Conservation (phyloP, 2,888 invertebrate genomes). For the Rugalucina vietnamica region DNA sequence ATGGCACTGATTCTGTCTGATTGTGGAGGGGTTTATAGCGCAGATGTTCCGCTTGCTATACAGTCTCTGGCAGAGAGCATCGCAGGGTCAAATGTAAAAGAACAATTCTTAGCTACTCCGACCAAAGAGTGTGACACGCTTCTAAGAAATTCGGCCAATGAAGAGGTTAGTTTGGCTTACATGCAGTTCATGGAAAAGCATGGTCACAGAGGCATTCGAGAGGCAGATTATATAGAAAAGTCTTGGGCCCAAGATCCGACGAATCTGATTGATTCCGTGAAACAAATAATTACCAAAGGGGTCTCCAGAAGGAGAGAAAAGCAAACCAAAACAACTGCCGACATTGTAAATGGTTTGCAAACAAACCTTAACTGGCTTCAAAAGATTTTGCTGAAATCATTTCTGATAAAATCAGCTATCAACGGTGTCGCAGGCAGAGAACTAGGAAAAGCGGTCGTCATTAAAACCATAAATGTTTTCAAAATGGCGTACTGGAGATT, state of each 20-base stretch:
- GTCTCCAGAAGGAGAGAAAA: background rate
- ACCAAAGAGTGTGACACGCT: background rate
- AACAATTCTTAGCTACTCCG: background rate
- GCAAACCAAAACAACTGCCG: background rate
- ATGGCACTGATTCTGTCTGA: background rate
- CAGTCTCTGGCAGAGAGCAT: background rate
- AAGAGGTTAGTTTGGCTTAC: background rate
- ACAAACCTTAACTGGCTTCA: background rate
- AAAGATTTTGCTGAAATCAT: background rate
- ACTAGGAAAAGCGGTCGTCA: background rate
- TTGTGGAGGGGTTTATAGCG: background rate
- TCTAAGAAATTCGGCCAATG: background rate
- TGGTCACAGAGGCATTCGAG: background rate
- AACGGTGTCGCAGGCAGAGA: conserved; percentile 5
- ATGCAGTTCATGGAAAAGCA: conserved; percentile 9
- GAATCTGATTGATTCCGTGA: background rate
- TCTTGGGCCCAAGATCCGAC: conserved; percentile 3
- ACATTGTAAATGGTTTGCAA: conserved; percentile 11
- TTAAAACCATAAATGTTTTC: background rate
- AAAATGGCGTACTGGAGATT: conserved; percentile 15
- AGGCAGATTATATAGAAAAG: conserved; percentile 14
- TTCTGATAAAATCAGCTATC: background rate
- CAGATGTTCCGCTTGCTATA: background rate
- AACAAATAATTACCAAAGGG: background rate
- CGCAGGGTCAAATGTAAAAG: background rate